Conservation (phyloP, 2,113 vertebrate species). For the Syngnathoides biaculeatus region DNA sequence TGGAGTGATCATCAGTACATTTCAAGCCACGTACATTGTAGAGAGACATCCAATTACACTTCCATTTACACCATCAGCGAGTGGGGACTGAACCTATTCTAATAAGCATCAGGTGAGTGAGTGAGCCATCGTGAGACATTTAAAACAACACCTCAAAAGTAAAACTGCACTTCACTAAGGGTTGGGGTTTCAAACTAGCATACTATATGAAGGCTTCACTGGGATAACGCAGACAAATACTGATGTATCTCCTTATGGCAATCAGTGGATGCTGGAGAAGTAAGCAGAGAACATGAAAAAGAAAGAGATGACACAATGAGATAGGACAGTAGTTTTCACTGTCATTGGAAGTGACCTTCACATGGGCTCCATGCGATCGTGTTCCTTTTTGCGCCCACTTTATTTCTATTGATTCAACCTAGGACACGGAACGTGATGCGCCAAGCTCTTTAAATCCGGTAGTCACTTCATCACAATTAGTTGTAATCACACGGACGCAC, state of each 20-base stretch:
- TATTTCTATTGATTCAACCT: conserved; percentile 8
- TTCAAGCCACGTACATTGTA: no score
- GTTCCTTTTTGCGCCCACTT: conserved; percentile 68
- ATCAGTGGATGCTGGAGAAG: conserved; percentile 20
- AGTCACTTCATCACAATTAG: conserved; percentile 44
- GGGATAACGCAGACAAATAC: conserved; percentile 40
- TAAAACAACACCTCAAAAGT: no score
- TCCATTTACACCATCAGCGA: no score
- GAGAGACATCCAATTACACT: no score
- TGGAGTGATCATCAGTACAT: no score
- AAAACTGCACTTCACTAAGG: no score
- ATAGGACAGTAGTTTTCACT: not conserved
- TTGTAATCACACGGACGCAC: conserved; percentile 12
- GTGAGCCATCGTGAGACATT: no score
- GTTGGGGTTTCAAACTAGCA: no score
- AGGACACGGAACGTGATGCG: not conserved
- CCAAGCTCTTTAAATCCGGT: conserved; percentile 33
- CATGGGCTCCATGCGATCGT: conserved; percentile 76
- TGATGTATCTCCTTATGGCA: conserved; percentile 23
- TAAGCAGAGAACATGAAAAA: conserved; percentile 19
- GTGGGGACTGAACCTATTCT: no score
- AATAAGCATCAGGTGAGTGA: no score
- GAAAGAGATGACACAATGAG: conserved; percentile 39
- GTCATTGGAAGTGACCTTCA: conserved; percentile 78
- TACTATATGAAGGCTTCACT: not conserved